Conservation (phyloP, 2,113 vertebrate species). For the Centrocercus urophasianus region DNA sequence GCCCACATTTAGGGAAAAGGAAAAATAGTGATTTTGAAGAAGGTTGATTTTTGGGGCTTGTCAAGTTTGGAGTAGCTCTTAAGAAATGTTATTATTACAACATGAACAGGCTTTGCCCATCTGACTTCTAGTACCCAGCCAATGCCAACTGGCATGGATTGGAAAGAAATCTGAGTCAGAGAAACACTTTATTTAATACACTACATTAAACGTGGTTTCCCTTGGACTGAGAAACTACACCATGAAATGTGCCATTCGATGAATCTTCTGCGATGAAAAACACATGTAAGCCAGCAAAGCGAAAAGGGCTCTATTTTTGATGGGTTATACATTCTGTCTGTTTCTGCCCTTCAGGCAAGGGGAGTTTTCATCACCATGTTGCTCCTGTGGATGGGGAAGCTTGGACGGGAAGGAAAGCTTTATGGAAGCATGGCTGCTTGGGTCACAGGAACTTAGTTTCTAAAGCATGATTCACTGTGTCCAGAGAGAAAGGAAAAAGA, state of each 20-base stretch:
- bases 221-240: slow-evolving; percentile 6
- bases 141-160: slow-evolving; percentile 5
- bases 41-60: not conserved
- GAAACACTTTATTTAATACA: slow-evolving; percentile 46
- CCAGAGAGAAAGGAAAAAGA: not conserved
- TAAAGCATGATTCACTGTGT: not conserved
- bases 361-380: not conserved
- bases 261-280: not conserved
- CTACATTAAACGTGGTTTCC: slow-evolving; percentile 40
- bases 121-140: not conserved
- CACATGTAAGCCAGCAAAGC: not conserved
- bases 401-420: not conserved
- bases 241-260: not conserved
- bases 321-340: not conserved
- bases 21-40: not conserved
- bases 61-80: not conserved
- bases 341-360: not conserved
- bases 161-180: slow-evolving; percentile 31
- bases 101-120: not conserved
- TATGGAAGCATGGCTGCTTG: not conserved
- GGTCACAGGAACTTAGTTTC: not conserved
- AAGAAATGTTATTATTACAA: not conserved
- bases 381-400: not conserved
- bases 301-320: not conserved
- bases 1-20: not conserved